Conservation (phyloP, 2,797 vertebrate species). For the Anas acuta region DNA sequence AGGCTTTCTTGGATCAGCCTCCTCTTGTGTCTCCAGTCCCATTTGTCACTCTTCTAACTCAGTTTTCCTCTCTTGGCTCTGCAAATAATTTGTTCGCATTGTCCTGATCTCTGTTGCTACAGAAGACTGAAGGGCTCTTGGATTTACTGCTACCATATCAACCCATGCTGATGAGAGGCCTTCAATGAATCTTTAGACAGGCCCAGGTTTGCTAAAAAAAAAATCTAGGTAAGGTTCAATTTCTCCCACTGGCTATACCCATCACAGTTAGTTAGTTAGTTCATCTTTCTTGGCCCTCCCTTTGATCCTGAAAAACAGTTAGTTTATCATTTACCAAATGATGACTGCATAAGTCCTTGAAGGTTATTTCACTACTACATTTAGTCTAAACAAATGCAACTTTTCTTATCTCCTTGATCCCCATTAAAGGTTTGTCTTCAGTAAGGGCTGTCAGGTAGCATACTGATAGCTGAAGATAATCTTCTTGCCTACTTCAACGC, state of each 20-base stretch:
- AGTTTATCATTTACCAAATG: neutral
- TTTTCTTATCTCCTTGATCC: neutral
- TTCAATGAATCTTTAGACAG: neutral
- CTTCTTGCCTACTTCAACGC: neutral
- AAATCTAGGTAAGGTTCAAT: neutral
- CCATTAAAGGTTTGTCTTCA: neutral
- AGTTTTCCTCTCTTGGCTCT: neutral
- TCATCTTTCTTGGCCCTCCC: neutral
- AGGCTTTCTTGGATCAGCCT: neutral
- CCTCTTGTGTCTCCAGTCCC: accelerated
- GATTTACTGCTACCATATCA: neutral
- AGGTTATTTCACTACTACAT: neutral
- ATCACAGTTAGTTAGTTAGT: neutral
- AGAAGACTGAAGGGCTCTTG: neutral
- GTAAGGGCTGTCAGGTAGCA: neutral
- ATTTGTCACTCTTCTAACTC: neutral
- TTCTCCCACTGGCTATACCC: neutral
- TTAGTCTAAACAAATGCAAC: neutral
- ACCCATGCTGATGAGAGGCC: neutral
- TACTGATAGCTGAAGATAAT: neutral
- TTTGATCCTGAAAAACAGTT: neutral
- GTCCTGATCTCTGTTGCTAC: neutral
- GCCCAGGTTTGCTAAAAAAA: neutral
- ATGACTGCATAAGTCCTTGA: neutral
- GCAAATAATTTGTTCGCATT: neutral